Evolutionary conservation across 2,113 vertebrate genomes (phyloP).

Genomic region (Anoura caudifer): DNA sequence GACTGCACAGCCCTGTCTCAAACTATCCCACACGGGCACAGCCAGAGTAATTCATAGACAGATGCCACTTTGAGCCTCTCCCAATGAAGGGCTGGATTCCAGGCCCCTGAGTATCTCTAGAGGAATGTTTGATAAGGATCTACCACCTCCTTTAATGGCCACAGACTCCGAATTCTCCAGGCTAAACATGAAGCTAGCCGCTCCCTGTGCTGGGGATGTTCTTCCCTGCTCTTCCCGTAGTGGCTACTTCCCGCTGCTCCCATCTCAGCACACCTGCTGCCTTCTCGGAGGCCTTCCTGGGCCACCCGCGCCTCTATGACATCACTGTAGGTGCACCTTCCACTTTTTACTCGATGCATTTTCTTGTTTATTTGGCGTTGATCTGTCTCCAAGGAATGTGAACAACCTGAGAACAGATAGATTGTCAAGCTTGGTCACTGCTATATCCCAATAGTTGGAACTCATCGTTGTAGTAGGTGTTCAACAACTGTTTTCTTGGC

Average conservation of each 20-base stretch:
- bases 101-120: neutral
- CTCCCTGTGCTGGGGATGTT: neutral
- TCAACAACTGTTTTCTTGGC: neutral
- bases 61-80: neutral
- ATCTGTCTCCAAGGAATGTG: neutral
- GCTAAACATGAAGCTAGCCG: neutral
- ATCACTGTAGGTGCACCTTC: neutral
- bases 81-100: neutral
- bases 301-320: neutral
- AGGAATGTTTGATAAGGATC: neutral
- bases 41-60: neutral
- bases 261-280: neutral
- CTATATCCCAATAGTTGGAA: neutral
- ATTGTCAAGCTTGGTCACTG: neutral
- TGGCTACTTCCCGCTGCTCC: neutral
- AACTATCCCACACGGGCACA: neutral
- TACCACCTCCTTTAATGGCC: neutral
- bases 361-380: neutral
- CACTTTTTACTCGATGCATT: neutral
- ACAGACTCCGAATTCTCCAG: neutral
- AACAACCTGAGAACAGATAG: neutral
- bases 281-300: neutral
- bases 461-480: neutral
- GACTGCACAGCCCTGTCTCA: neutral
- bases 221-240: neutral